Evolutionary conservation across 2,113 vertebrate genomes (phyloP), one percentile per base, ranked within the genome.

Genomic region (Lepus europaeus): DNA sequence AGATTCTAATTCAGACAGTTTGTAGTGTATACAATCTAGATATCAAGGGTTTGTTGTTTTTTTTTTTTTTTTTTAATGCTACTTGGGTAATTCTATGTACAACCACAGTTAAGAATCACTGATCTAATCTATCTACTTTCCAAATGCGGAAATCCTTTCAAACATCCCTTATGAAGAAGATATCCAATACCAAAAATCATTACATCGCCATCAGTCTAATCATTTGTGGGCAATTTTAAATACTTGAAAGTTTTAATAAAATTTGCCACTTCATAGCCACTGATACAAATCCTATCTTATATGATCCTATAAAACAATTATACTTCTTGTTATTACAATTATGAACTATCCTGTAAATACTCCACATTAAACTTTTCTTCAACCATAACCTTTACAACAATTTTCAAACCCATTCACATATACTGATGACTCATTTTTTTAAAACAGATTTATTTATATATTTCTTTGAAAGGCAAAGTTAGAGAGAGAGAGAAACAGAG

Each of bases 231-330:
- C 9, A 76, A 81, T 76, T 86, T 74, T 68, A 56, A 93, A 53
- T 61, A 87, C 25, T 9, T 90, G 27, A 68, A 90, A 93, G 49
- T 79, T 79, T n/a, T 73, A 79, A 74, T 68, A 88, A 90, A 91
- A 74, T 53, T 56, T 72, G 36, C 64, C 39, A 87, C 5, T 87
- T 51, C 27, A 69, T 39, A 63, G 17, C 14, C 64, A 89, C 20
- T 45, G 13, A 79, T 63, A 22, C 61, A 92, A 92, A 53, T 63
- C 69, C 69, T 79, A 53, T 64, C 61, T 68, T 72, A 69, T 69
- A 39, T 63, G 72, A 31, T 74, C 68, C 66, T 36, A 89, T 69
- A 63, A 73, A 80, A 53, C 61, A 49, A 78, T 68, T 87, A 31
- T 87, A 77, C 45, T 36, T 92, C 69, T 51, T 93, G 17, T 39